Percentiles rank a stretch among this genome's conserved stretches.
phyloP scores from a whole-genome alignment of 2,113 vertebrate species.

The Xiphophorus hellerii region DNA sequence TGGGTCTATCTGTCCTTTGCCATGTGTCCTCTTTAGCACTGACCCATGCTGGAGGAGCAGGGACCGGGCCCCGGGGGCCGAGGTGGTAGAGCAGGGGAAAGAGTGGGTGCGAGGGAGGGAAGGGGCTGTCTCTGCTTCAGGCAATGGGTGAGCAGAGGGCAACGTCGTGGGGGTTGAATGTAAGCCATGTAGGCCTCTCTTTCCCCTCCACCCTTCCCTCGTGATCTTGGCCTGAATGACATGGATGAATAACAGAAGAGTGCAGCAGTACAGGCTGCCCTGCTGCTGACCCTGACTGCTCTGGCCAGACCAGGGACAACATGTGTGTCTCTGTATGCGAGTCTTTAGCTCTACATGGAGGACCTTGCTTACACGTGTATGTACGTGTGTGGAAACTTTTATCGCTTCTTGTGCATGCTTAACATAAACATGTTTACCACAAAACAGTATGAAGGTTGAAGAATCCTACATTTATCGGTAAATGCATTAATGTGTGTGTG shows the following conservation, averaged over 20 bases:
- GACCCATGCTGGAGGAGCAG: slow-evolving; percentile 75
- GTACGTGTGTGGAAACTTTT: slow-evolving; percentile 16
- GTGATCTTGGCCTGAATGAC: slow-evolving; percentile 75
- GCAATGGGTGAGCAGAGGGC: slow-evolving; percentile 65
- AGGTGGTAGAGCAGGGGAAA: slow-evolving; percentile 44
- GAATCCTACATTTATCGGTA: slow-evolving; percentile 27
- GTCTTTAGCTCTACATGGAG: not conserved
- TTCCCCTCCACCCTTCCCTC: slow-evolving; percentile 64
- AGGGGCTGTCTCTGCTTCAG: slow-evolving; percentile 49
- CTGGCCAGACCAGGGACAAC: slow-evolving; percentile 60
- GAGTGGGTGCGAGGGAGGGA: slow-evolving; percentile 18
- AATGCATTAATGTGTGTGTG: slow-evolving; percentile 10
- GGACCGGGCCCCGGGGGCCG: slow-evolving; percentile 52
- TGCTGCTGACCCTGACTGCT: slow-evolving; percentile 69
- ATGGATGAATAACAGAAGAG: slow-evolving; percentile 80
- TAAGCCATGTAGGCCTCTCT: slow-evolving; percentile 58
- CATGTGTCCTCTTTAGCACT: slow-evolving; percentile 77
- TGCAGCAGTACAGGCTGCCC: slow-evolving; percentile 71
- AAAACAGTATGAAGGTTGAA: slow-evolving; percentile 6
- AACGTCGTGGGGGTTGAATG: slow-evolving; percentile 70
- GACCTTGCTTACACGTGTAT: slow-evolving; percentile 1
- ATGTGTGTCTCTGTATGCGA: slow-evolving; percentile 22
- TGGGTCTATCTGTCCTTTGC: slow-evolving; percentile 73
- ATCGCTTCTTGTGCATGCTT: slow-evolving; percentile 16
- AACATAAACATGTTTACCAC: slow-evolving; percentile 14